A percentile compares a stretch with the other conserved stretches of the same genome.
Conservation (phyloP, 2,113 vertebrate genomes). For the Ia io region DNA sequence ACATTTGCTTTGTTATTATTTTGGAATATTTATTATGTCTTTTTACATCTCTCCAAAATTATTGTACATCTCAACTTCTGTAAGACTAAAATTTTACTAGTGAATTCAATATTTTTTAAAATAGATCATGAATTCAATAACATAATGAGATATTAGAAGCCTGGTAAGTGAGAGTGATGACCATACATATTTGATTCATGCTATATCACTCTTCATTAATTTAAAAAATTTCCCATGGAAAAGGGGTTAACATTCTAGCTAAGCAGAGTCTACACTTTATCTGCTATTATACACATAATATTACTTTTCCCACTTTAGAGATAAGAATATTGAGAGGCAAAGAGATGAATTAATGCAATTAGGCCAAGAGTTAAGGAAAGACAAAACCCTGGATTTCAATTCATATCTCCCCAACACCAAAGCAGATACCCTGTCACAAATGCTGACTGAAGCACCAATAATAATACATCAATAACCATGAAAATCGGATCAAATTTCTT, state of each 20-base stretch:
- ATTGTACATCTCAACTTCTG: not conserved
- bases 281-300: not conserved
- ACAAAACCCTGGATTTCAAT: not conserved
- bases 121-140: not conserved
- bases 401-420: not conserved
- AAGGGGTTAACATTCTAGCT: not conserved
- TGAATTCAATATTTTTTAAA: not conserved
- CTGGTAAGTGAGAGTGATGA: not conserved
- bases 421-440: not conserved
- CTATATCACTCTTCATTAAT: accelerated
- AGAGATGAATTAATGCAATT: not conserved
- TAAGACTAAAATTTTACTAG: not conserved
- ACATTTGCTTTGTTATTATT: not conserved
- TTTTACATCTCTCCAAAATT: not conserved
- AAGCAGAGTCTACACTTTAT: accelerated
- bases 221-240: not conserved
- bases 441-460: not conserved
- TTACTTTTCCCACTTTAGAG: not conserved
- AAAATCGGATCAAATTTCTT: not conserved
- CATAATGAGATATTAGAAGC: not conserved
- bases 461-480: not conserved
- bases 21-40: not conserved
- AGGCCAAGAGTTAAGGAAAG: not conserved
- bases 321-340: not conserved
- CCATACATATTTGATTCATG: not conserved